Percentiles rank a stretch among this genome's conserved stretches.
Conservation (phyloP, 2,113 vertebrate species). For the Panthera leo region DNA sequence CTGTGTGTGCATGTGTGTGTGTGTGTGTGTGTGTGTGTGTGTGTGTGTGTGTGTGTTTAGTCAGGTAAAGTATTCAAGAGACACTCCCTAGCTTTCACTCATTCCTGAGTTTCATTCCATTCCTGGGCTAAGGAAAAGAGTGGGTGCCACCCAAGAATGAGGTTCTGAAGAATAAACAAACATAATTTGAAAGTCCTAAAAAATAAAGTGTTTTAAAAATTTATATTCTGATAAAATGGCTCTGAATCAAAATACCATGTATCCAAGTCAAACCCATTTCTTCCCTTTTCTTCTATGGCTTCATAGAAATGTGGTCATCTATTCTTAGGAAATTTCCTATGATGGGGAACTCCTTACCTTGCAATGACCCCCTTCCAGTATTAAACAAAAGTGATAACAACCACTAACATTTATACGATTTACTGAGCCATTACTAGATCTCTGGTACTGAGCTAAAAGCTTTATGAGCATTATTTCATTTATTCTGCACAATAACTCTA, state of each 20-base stretch:
- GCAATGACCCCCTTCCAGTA: slow-evolving; percentile 60
- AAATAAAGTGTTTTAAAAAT: neutral
- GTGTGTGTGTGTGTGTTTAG: neutral
- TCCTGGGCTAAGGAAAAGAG: neutral
- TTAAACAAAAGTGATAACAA: slow-evolving; percentile 68
- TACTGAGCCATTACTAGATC: slow-evolving; percentile 61
- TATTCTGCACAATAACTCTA: slow-evolving; percentile 63
- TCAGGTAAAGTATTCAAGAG: neutral
- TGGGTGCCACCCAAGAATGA: neutral
- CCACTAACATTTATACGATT: slow-evolving; percentile 57
- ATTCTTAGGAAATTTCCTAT: neutral
- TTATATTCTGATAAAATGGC: neutral
- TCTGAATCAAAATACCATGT: slow-evolving; percentile 15
- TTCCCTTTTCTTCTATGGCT: slow-evolving; percentile 9
- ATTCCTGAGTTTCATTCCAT: neutral
- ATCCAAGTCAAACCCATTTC: neutral
- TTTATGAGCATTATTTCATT: slow-evolving; percentile 68
- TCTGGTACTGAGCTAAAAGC: slow-evolving; percentile 63
- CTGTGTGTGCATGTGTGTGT: neutral
- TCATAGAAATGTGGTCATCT: slow-evolving; percentile 15
- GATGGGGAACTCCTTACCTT: slow-evolving; percentile 58
- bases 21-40: neutral
- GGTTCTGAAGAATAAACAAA: neutral
- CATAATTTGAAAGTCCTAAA: neutral
- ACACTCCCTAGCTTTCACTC: neutral